Conservation (phyloP, 2,797 vertebrate species). For the Oceanodroma leucorhoa region DNA sequence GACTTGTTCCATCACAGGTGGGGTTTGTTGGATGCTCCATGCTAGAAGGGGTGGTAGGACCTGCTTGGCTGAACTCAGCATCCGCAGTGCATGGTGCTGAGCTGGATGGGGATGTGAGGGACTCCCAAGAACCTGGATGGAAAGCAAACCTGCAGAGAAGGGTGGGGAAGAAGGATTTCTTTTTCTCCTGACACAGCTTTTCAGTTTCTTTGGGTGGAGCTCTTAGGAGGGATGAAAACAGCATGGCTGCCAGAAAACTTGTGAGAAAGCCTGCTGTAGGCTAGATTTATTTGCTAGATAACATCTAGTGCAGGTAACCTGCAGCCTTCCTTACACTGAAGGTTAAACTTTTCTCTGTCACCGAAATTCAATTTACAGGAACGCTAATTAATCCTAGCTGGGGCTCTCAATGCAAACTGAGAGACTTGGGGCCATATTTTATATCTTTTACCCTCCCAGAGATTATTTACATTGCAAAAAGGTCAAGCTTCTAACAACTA, state of each 20-base stretch:
- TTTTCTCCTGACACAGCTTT: background rate
- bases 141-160: background rate
- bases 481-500: background rate
- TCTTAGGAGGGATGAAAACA: background rate
- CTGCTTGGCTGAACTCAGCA: background rate
- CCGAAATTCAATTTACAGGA: background rate
- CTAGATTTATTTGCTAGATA: background rate
- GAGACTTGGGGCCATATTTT: background rate
- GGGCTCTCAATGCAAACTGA: background rate
- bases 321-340: background rate
- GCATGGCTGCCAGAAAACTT: background rate
- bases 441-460: background rate
- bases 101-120: background rate
- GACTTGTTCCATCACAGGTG: background rate
- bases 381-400: background rate
- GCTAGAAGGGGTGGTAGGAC: background rate
- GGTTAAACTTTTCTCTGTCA: background rate
- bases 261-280: background rate
- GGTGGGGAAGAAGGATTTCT: background rate
- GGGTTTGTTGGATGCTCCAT: background rate
- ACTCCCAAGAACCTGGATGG: background rate
- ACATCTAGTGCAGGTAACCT: background rate
- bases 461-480: conserved; percentile 12
- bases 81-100: background rate
- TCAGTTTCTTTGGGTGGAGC: background rate